Base-by-base conservation (phyloP, 2,888 invertebrate species). In the Pammene fasciana region DNA sequence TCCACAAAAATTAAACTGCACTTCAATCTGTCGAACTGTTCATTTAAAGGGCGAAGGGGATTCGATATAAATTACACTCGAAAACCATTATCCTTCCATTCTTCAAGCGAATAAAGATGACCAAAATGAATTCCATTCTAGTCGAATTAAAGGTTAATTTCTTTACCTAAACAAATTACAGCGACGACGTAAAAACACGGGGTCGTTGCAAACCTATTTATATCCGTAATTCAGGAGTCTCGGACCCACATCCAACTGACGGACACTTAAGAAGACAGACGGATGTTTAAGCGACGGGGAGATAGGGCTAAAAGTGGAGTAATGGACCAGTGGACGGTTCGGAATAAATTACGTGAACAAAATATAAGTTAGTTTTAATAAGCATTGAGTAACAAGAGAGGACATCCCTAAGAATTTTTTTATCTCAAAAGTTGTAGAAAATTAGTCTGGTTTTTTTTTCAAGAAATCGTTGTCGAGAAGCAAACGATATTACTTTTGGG, bases 251-350 rank as follows among this genome's bases (percentile, higher is more conserved):
- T 82, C 81, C 71, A 65, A 75, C 72, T 78, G 83, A 82, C 70
- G 75, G 86, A 82, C 81, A 79, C 75, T 78, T 78, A 73, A 72
- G 76, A 82, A 85, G 83, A 86, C 82, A 81, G 82, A 85, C 84
- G 76, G 78, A 74, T 76, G 75, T 79, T 78, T 78, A 78, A 82
- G 79, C 74, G 73, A 74, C 74, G 65, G 45, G 41, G 46, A 45
- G 68, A 71, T 72, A 73, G 71, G 72, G 68, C 71, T 67, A 67
- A 68, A 70, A 74, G 66, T 62, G 66, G 61, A 46, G 62, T 38
- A 34, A 54, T n/a, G 54, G 54, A 54, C 54, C 54, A 9, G 34
- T 54, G n/a, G 34, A 50, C 26, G 34, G 56, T 62, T 10, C n/a
- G 50, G n/a, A 52, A 57, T 50, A 50, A 56, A 57, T 26, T 50